Evolutionary conservation across 2,888 invertebrate species (phyloP).

Genomic region (Campoletis raptor): DNA sequence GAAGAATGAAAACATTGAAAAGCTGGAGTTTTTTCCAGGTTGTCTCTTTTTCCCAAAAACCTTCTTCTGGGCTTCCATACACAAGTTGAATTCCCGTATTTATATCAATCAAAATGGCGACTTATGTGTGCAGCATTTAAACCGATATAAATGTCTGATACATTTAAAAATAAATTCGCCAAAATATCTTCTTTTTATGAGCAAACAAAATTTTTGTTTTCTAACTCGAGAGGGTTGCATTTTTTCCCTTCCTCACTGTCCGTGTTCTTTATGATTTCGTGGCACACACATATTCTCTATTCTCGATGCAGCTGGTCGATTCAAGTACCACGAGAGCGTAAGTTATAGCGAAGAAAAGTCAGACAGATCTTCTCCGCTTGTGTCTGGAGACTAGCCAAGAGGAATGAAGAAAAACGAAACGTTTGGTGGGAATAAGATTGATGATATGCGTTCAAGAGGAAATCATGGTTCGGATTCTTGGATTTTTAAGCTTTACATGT

Average conservation of each 20-base stretch:
- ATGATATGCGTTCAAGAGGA: constrained; percentile 47
- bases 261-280: constrained; percentile 13
- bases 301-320: constrained; percentile 47
- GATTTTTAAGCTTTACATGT: constrained; percentile 32
- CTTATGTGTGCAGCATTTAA: neutral
- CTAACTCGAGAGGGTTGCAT: constrained; percentile 31
- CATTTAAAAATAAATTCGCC: constrained; percentile 41
- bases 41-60: neutral
- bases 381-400: constrained; percentile 62
- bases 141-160: neutral
- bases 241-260: constrained; percentile 1
- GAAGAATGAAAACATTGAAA: neutral
- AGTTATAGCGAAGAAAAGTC: constrained; percentile 22
- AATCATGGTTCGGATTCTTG: constrained; percentile 41
- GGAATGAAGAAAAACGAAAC: constrained; percentile 56
- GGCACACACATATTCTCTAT: constrained; percentile 5
- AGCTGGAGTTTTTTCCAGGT: neutral
- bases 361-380: constrained; percentile 21
- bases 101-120: neutral
- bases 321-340: constrained; percentile 15
- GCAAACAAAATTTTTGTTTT: constrained; percentile 21
- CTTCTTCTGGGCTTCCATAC: neutral
- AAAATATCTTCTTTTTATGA: neutral
- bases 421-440: constrained; percentile 63
- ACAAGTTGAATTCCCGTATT: neutral